Conservation (phyloP, 1,140 invertebrate genomes). For the Drosophila bocqueti region DNA sequence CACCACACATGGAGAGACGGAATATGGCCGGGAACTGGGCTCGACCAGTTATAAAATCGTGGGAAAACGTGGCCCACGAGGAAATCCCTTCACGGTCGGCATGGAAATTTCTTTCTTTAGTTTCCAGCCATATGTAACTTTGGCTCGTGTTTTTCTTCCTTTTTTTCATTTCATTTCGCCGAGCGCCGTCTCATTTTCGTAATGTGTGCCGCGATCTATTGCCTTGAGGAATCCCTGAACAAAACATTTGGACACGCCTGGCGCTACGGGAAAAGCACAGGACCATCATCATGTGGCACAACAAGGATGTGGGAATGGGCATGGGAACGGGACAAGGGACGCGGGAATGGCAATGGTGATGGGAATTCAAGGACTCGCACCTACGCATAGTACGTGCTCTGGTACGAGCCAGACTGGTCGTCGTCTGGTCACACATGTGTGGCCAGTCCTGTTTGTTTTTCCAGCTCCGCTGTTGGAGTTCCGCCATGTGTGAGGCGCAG, state of each 20-base stretch:
- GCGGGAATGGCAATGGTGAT: conserved; percentile 4
- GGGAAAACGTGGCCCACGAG: conserved; percentile 41
- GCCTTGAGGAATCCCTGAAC: conserved; percentile 69
- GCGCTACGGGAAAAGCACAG: conserved; percentile 80
- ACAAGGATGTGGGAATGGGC: conserved; percentile 34
- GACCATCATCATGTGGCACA: conserved; percentile 63
- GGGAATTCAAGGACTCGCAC: conserved; percentile 60
- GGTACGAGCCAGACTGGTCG: conserved; percentile 1
- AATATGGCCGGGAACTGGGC: conserved; percentile 44
- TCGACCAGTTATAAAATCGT: conserved; percentile 75
- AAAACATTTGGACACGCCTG: conserved; percentile 60
- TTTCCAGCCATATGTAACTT: conserved; percentile 73
- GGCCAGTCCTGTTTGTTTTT: conserved; percentile 55
- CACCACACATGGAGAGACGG: conserved; percentile 48
- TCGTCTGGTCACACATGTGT: conserved; percentile 46
- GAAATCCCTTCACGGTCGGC: conserved; percentile 43
- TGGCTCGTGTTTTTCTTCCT: conserved; percentile 71
- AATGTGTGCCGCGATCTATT: conserved; percentile 46
- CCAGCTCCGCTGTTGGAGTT: conserved; percentile 45
- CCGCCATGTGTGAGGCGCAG: conserved; percentile 24
- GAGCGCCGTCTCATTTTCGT: conserved; percentile 56
- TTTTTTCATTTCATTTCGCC: conserved; percentile 16
- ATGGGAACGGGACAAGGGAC: conserved; percentile 8
- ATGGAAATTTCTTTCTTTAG: conserved; percentile 66
- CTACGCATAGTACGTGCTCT: conserved; percentile 72